Percentiles rank a stretch among this genome's conserved stretches.
These are phyloP conservation scores for Diphyllodes magnificus DNA, from an alignment of 2,113 vertebrate species.

Conservation along the genomic window DNA sequence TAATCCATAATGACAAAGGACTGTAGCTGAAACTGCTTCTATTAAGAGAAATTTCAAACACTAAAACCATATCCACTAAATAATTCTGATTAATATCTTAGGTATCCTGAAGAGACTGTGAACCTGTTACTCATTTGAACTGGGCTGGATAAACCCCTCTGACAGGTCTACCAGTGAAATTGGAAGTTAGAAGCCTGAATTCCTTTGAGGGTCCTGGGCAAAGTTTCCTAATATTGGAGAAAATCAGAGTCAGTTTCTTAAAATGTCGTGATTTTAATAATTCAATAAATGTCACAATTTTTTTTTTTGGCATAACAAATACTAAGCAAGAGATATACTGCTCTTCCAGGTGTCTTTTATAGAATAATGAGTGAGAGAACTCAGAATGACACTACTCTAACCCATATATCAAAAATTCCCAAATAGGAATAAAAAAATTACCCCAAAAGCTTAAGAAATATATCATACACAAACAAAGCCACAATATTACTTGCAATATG, in stretches of 20 bases:
- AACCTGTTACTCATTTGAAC: neutral
- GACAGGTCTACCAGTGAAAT: neutral
- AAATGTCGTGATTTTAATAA: slow-evolving; percentile 3
- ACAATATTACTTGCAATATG: neutral
- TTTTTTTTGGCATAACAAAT: neutral
- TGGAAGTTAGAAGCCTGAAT: neutral
- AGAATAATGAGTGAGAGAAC: neutral
- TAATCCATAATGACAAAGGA: neutral
- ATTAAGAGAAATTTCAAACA: neutral
- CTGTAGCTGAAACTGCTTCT: neutral
- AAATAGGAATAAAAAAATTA: neutral
- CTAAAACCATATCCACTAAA: neutral
- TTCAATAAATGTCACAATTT: neutral
- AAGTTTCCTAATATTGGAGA: neutral
- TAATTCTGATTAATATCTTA: neutral
- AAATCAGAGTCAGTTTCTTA: neutral
- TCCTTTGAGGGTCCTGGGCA: neutral
- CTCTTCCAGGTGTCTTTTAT: neutral
- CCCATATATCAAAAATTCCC: neutral
- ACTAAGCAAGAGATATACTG: neutral
- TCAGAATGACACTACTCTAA: neutral
- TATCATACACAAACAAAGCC: neutral
- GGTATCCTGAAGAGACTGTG: neutral
- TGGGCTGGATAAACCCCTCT: neutral
- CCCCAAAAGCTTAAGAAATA: neutral